Evolutionary conservation across 2,797 vertebrate genomes (phyloP).

Genomic region (Pyrrhura leucotis): DNA sequence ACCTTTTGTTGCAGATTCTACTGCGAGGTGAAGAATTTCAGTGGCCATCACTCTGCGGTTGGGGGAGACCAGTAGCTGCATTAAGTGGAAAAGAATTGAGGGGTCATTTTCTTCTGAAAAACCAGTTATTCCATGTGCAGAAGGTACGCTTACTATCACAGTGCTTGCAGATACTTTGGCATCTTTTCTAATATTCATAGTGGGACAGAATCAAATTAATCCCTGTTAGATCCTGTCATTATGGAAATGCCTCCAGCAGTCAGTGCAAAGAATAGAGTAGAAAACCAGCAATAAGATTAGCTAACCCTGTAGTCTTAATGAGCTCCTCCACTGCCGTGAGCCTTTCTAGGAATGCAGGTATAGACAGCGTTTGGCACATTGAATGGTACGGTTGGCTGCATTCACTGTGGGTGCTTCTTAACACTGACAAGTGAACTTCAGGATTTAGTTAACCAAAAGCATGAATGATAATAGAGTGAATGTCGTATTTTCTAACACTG

Average conservation of each 20-base stretch:
- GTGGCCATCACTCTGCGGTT: accelerated
- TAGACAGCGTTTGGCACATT: accelerated
- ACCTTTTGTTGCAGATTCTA: background rate
- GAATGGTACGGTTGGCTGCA: background rate
- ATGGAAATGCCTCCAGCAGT: background rate
- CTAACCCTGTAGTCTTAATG: background rate
- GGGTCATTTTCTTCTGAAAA: background rate
- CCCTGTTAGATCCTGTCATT: accelerated
- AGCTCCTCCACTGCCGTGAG: background rate
- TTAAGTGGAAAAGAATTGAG: background rate
- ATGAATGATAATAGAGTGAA: background rate
- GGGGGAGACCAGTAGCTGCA: background rate
- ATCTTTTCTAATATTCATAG: background rate
- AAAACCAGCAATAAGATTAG: background rate
- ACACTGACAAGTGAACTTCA: background rate
- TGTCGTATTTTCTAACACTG: accelerated
- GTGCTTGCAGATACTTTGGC: background rate
- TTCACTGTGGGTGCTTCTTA: background rate
- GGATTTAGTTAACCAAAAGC: background rate
- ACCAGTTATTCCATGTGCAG: background rate
- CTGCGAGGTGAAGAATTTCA: background rate
- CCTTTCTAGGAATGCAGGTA: background rate
- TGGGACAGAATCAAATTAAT: background rate
- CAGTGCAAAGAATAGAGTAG: background rate
- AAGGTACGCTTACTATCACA: background rate